Evolutionary conservation across 2,797 vertebrate species (phyloP), one percentile per base, ranked within the genome.

Genomic region (Huso huso): DNA sequence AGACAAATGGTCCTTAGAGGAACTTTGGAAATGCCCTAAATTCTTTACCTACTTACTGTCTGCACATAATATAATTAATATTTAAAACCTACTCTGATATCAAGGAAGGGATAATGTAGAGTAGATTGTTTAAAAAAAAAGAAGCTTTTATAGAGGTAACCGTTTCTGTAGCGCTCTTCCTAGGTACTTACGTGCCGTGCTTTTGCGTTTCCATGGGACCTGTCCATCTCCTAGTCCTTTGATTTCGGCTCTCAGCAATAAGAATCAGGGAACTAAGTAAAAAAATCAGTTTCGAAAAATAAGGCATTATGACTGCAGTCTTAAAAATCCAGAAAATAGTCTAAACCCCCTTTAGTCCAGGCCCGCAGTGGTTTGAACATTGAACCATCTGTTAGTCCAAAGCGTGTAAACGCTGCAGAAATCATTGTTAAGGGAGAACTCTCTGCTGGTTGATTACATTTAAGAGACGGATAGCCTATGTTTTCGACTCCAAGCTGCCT

Each of bases 221-320:
- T 0, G 89, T 85, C 92, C 92, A 92, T 59, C 91, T 90, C 74
- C 87, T 81, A 76, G 87, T 90, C 78, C 80, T 86, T 75, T 88
- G 84, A 61, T 85, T 94, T 68, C 81, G 86, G 79, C 90, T 90
- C 57, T 93, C 92, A 63, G 74, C 89, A 2, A 91, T 73, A 70
- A 91, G 75, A 52, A 83, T 65, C 67, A 92, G 61, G 68, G 88
- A 93, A 37, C 23, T 37, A 37, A 37, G 23, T 37, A 95, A 65
- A 12, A 92, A 76, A 70, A 89, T 65, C 18, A 92, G 64, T 78
- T 87, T 88, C 61, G 77, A 58, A 66, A 83, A 88, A 72, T 69
- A 72, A 84, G 80, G 83, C 93, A 97, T 97, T 74, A 57, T 84
- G 85, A 72, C 72, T 74, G 55, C 2, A 73, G 70, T 0, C n/a